Base-by-base conservation (phyloP, 30 jellyfish, hydroid and myxozoan species). In the Turritopsis rubra region DNA sequence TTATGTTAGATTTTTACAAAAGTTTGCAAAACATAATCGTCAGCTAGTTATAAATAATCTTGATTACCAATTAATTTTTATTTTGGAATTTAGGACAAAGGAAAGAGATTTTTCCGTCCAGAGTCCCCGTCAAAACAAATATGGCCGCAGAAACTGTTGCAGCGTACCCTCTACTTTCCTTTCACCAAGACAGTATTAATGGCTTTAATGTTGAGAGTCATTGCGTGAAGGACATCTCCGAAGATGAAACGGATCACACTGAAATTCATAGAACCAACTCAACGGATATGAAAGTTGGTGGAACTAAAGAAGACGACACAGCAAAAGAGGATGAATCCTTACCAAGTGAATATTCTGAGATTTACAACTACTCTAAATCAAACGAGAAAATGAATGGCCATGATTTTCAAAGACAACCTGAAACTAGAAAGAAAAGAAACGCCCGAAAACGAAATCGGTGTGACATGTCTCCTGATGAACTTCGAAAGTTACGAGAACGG, bases 381-480 rank as follows among this genome's bases (percentile, higher is more conserved):
- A 41, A 41, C 60, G 60, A 41, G 5, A 41, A 41, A 41, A 41
- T 41, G 60, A 41, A 41, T 41, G 60, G 60, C 13, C 60, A 41
- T 41, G 60, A 41, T 41, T 41, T 41, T 41, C 28, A 68, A 68
- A 68, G 77, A 77, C 30, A 16, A 7, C 25, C 71, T 28, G 85
- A 77, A 77, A n/a, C 8, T 5, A 53, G 25, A 52, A 80, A 80
- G 1, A 53, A 80, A 53, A 75, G 81, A 54, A 80, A 53, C 53
- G 71, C 84, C 20, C 80, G 91, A 20, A 85, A 90, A 52, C 89
- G 84, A 21, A 81, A 90, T 73, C 79, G 97, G 54, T 77, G 95
- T 1, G 97, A 91, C 88, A 86, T 91, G 96, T 85, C 96, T 1
- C 89, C 91, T 19, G 96, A 91, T 16, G 94, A 91, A 22, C 85